Conservation (phyloP, 2,888 invertebrate species). For the Branchinecta sandiegonensis region DNA sequence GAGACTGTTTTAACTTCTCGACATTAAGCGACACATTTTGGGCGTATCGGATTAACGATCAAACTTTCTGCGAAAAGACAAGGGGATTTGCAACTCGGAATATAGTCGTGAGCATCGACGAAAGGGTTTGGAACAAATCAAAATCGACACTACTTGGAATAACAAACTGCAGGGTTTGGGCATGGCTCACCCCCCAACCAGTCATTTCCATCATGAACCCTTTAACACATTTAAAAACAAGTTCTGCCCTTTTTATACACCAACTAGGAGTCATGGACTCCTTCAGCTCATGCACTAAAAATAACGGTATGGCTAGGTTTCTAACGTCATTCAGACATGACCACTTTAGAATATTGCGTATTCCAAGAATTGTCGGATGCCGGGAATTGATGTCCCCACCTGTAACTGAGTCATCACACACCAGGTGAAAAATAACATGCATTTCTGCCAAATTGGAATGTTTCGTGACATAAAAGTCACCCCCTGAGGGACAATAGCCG, state of each 20-base stretch:
- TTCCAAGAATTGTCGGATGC: conserved; percentile 83
- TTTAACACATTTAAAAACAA: conserved; percentile 96
- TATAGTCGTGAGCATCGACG: conserved; percentile 77
- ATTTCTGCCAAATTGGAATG: conserved; percentile 85
- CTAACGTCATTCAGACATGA: conserved; percentile 91
- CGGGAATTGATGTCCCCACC: conserved; percentile 81
- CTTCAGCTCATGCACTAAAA: conserved; percentile 81
- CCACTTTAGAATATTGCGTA: conserved; percentile 84
- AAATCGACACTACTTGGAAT: conserved; percentile 65
- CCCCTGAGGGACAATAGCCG: conserved; percentile 45
- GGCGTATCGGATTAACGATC: too few species aligned
- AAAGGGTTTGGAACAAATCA: conserved; percentile 62
- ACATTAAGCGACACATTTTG: too few species aligned
- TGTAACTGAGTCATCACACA: conserved; percentile 56
- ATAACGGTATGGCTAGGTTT: conserved; percentile 77
- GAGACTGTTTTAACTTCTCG: too few species aligned
- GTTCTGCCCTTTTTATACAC: conserved; percentile 89
- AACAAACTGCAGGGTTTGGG: conserved; percentile 62
- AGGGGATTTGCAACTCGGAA: conserved; percentile 90
- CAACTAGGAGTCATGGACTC: conserved; percentile 94
- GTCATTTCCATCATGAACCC: conserved; percentile 99
- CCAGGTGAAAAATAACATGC: conserved; percentile 89
- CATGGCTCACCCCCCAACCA: conserved; percentile 57
- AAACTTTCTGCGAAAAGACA: conserved; percentile 38
- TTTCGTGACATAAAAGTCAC: conserved; percentile 68